A percentile compares a stretch with the other conserved stretches of the same genome.
phyloP scores from a whole-genome alignment of 2,113 vertebrate genomes.

The Corvus moneduloides region DNA sequence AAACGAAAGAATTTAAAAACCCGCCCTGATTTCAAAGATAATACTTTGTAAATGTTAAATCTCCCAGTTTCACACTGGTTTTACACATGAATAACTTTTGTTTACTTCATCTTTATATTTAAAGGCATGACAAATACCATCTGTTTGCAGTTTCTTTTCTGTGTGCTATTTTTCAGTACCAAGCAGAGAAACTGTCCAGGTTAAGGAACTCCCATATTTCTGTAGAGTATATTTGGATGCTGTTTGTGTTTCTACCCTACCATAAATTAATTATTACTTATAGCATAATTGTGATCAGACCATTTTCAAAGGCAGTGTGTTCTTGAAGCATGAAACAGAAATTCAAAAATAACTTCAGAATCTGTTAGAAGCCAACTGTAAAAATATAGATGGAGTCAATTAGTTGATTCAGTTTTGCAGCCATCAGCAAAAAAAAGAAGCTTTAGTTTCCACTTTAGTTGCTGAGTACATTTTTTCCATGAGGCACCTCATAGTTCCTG shows the following conservation, averaged over 20 bases:
- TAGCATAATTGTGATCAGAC: not conserved
- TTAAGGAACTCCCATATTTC: conserved; percentile 9
- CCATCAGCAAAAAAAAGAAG: conserved; percentile 40
- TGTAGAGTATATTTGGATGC: not conserved
- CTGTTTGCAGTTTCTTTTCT: not conserved
- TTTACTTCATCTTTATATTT: not conserved
- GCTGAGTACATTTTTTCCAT: conserved; percentile 52
- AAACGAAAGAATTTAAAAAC: not conserved
- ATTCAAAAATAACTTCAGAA: conserved; percentile 19
- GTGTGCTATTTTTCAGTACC: not conserved
- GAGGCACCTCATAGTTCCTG: conserved; percentile 24
- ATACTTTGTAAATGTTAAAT: not conserved
- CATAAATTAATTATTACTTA: not conserved
- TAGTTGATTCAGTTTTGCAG: conserved; percentile 54
- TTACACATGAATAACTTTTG: not conserved
- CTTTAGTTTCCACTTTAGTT: conserved; percentile 38
- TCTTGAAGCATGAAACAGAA: conserved; percentile 46
- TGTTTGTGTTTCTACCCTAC: conserved; percentile 1
- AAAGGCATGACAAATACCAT: conserved; percentile 21
- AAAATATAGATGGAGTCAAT: conserved; percentile 60
- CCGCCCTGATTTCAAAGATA: not conserved
- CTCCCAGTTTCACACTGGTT: not conserved
- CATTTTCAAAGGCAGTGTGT: not conserved
- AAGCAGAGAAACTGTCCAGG: not conserved
- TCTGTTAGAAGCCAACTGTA: conserved; percentile 58